Evolutionary conservation across 1,140 invertebrate species (phyloP), one percentile per base, ranked within the genome.

Genomic region (Olivierus martensii): DNA sequence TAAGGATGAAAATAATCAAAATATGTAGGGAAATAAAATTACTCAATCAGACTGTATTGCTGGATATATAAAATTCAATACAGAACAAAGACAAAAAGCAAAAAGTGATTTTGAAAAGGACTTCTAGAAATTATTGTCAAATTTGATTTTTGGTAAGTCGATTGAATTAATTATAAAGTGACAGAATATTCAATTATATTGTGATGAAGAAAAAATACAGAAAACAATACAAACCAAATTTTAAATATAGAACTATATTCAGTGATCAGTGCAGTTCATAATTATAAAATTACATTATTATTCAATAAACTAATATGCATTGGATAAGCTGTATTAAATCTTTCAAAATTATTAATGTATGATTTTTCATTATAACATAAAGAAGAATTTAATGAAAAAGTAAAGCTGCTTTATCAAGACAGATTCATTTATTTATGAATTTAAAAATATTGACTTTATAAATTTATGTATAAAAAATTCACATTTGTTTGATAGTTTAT

Each of bases 61-160:
- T n/a, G 18, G 2, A 14, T 46, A 46, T 45, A 46, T 51, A 49
- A 64, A 69, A 37, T 55, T 65, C 21, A 74, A 73, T 63, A 74
- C 68, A 28, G 50, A 62, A 42, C 51, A 53, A n/a, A 51, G 59
- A 53, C 51, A 48, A 52, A 45, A 60, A 55, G 60, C 62, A 46
- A 59, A 48, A 7, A 63, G 58, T 56, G 51, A 59, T 46, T 65
- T 65, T 58, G 57, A 66, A 51, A 63, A 57, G 17, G 37, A 49
- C 12, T 46, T 49, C 18, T 44, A 37, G 10, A 44, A 50, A 39
- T 15, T 51, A 1, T 41, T 53, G 41, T 39, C 37, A 18, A 53
- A 53, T 39, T 12, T 7, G 0, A 22, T 53, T 2, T 46, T 53
- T 46, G 35, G 52, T 11, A 39, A 51, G 21, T 18, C 51, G 7